Conservation (phyloP, 2,888 invertebrate genomes). For the Sphaerophoria rueppellii region DNA sequence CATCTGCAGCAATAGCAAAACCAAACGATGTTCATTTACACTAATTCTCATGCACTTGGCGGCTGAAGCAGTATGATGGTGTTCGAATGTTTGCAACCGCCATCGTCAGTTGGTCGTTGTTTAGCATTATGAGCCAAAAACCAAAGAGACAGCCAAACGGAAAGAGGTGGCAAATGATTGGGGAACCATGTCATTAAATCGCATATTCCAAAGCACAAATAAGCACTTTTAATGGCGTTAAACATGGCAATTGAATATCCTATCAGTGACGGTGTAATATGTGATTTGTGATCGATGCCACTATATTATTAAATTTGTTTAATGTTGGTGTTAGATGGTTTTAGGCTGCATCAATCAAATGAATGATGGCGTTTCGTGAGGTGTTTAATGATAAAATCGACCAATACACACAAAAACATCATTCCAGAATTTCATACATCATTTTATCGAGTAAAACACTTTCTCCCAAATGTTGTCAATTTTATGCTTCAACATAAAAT, state of each 20-base stretch:
- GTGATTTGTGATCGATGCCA: conserved; percentile 65
- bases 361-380: conserved; percentile 24
- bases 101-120: neutral
- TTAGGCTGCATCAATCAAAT: conserved; percentile 53
- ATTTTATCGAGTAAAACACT: neutral
- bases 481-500: neutral
- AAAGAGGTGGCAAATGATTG: conserved; percentile 46
- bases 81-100: neutral
- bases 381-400: no score
- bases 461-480: neutral
- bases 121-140: neutral
- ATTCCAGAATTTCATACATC: neutral
- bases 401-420: no score
- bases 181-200: conserved; percentile 63
- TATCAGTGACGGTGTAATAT: conserved; percentile 58
- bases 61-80: conserved; percentile 25
- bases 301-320: conserved; percentile 52
- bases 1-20: conserved; percentile 59
- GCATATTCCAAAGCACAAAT: conserved; percentile 56
- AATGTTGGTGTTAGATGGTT: neutral
- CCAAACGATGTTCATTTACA: conserved; percentile 66
- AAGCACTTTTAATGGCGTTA: conserved; percentile 68
- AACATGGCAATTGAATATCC: conserved; percentile 65
- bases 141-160: neutral
- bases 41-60: conserved; percentile 71